Base-by-base conservation (phyloP, 1,140 invertebrate species). In the Pteromalus puparum region DNA sequence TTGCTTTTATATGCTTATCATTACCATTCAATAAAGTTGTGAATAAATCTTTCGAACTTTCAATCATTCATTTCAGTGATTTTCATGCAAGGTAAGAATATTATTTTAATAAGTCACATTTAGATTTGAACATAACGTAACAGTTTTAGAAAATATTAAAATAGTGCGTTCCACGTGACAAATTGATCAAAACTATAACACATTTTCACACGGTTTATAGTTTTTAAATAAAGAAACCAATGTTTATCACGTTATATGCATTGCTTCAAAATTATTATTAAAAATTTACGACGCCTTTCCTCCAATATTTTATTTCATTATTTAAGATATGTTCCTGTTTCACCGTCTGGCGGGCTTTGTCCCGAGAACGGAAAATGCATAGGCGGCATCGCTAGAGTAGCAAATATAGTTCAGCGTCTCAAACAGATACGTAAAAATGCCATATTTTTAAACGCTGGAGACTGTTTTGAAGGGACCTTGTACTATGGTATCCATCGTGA, bases 401-500 rank as follows among this genome's bases (percentile, higher is more conserved):
- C 94, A 77, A 94, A 94, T 92, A 92, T 26, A 89, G 94, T 53
- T 90, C n/a, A 24, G 1, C 61, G 18, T 70, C 42, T 95, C 6
- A 88, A 94, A 42, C 86, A 92, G 82, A 90, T 95, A 86, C 90
- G 94, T 84, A 89, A 94, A 0, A 95, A 96, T 88, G 94, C 96
- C 0, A 91, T 98, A 68, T 94, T 97, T 61, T 92, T 98, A 7
- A 97, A 97, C 90, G 97, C 95, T 0, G 97, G 97, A 0, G 97
- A 98, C 90, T 96, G 96, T 89, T 98, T 96, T 89, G 97, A 97
- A 90, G 97, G 97, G 1, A 97, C 97, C 1, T 93, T 97, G 1
- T 98, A 96, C 96, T 98, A 97, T 90, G 96, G 96, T 84, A 90
- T 97, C 26, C 94, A 96, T 83, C 94, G 95, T 85, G 97, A 96